Evolutionary conservation across 53 echinoderm and acorn worm genomes (phyloP).

Genomic region (Henricia sp.): DNA sequence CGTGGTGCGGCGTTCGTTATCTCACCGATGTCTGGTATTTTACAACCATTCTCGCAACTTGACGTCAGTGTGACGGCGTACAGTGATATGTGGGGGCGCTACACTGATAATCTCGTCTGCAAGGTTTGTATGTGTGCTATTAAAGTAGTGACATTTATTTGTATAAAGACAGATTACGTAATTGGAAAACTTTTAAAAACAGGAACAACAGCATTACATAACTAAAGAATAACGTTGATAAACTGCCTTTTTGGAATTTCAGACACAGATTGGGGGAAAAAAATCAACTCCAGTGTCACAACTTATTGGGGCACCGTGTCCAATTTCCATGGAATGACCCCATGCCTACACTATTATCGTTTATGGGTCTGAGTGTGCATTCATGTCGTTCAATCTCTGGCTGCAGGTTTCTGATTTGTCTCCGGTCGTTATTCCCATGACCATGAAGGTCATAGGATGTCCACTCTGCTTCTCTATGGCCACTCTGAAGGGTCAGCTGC

Average conservation of each 20-base stretch:
- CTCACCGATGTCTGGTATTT: conserved; percentile 77
- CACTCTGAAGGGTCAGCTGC: conserved; percentile 94
- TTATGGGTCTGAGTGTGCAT: neutral
- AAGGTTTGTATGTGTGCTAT: conserved; percentile 51
- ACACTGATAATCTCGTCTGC: conserved; percentile 85
- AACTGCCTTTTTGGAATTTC: no score
- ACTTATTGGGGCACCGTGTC: no score
- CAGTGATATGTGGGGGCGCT: conserved; percentile 97
- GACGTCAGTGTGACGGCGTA: conserved; percentile 78
- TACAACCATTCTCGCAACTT: conserved; percentile 82
- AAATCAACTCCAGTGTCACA: no score
- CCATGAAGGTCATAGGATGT: conserved; percentile 80
- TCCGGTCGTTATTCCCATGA: conserved; percentile 76
- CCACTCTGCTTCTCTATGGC: conserved; percentile 98
- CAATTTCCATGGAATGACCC: no score
- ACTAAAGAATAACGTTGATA: no score
- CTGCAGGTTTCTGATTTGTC: conserved; percentile 72
- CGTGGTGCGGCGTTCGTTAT: conserved; percentile 88
- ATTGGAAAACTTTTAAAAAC: no score
- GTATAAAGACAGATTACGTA: no score
- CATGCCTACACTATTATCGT: no score
- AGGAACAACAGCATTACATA: no score
- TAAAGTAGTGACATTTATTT: neutral
- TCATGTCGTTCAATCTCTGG: neutral
- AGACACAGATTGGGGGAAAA: no score